Evolutionary conservation across 1,140 invertebrate species (phyloP).

Genomic region (Plodia interpunctella): DNA sequence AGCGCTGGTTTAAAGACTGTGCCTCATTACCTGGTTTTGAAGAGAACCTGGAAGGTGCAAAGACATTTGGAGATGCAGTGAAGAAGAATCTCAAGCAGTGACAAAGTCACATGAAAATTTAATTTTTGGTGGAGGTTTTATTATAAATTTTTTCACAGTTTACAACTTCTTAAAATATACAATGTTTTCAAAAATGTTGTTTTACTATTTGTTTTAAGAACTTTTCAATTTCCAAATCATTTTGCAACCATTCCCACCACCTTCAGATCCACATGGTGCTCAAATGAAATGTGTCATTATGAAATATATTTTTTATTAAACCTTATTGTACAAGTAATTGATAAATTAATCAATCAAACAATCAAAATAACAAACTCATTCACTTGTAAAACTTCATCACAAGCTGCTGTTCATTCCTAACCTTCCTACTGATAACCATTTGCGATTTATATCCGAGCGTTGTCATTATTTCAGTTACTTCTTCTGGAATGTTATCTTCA

Average conservation of each 20-base stretch:
- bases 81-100: conserved; percentile 74
- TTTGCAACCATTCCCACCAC: too few relatives aligned
- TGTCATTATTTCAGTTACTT: conserved; percentile 82
- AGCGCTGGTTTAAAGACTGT: conserved; percentile 81
- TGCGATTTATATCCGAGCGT: conserved; percentile 79
- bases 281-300: neutral
- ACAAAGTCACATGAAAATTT: conserved; percentile 11
- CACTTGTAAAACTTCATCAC: conserved; percentile 78
- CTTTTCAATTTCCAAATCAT: too few relatives aligned
- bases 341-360: conserved; percentile 24
- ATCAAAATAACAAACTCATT: conserved; percentile 21
- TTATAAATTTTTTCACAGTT: neutral
- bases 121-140: neutral
- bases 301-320: conserved; percentile 16
- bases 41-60: conserved; percentile 77
- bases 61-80: conserved; percentile 74
- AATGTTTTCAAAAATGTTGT: too few relatives aligned
- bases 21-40: conserved; percentile 70
- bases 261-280: too few relatives aligned
- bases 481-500: conserved; percentile 89
- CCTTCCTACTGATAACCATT: conserved; percentile 82
- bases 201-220: too few relatives aligned
- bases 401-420: conserved; percentile 84
- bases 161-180: too few relatives aligned
- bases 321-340: conserved; percentile 8